Evolutionary conservation across 1,140 invertebrate genomes (phyloP).

Genomic region (Bombus fervidus): DNA sequence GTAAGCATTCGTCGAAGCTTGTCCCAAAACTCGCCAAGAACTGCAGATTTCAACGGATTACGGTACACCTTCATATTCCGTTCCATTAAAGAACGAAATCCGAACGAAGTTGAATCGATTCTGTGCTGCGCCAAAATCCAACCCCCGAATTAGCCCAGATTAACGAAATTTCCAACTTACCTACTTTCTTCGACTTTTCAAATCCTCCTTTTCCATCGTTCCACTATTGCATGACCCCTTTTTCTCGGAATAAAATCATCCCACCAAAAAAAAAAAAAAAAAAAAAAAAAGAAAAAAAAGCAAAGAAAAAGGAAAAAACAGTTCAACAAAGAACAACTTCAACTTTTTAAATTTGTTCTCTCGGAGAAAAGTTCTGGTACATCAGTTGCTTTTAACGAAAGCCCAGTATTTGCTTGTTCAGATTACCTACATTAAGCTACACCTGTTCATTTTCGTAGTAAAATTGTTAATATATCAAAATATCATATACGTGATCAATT

Average conservation of each 20-base stretch:
- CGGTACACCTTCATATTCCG: background rate
- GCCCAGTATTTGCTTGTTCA: background rate
- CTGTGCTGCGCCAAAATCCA: background rate
- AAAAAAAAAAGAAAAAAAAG: background rate
- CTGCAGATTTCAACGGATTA: background rate
- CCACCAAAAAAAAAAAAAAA: background rate
- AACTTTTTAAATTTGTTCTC: background rate
- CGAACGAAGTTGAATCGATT: constrained; percentile 14
- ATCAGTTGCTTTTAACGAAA: background rate
- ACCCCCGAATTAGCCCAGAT: constrained; percentile 4
- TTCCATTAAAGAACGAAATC: constrained; percentile 34
- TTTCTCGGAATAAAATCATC: background rate
- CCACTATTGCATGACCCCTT: background rate
- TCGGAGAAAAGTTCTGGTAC: background rate
- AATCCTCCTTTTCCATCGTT: background rate
- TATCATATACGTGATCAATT: no score
- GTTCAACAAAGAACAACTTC: background rate
- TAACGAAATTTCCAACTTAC: constrained; percentile 28
- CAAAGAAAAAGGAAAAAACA: background rate
- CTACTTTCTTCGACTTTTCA: constrained; percentile 9
- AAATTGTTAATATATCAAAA: background rate
- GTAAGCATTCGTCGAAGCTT: background rate
- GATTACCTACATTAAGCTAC: no score
- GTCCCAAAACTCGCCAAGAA: background rate
- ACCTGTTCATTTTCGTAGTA: no score